Conservation (phyloP, 2,888 invertebrate genomes). For the Eledona agricola region DNA sequence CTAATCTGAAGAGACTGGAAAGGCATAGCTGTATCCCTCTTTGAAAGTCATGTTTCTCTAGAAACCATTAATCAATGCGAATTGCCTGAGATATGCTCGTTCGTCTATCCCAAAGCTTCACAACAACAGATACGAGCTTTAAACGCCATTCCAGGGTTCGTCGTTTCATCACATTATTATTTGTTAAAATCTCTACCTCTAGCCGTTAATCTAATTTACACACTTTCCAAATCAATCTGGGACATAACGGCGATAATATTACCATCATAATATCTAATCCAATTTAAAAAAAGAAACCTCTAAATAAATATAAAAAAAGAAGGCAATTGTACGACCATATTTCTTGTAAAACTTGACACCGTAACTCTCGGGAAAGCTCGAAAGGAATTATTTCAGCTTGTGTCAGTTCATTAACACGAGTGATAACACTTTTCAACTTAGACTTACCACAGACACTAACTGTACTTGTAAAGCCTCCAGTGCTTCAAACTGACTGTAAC, state of each 20-base stretch:
- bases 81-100: constrained; percentile 32
- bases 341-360: constrained; percentile 1
- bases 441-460: constrained; percentile 26
- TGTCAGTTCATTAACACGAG: constrained; percentile 26
- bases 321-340: constrained; percentile 3
- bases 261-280: too few species aligned
- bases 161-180: constrained; percentile 19
- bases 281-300: too few species aligned
- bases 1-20: constrained; percentile 26
- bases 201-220: too few species aligned
- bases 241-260: too few species aligned
- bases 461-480: constrained; percentile 18
- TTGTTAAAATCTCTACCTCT: too few species aligned
- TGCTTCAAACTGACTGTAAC: constrained; percentile 17
- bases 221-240: constrained; percentile 2
- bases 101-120: constrained; percentile 24
- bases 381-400: constrained; percentile 19
- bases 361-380: constrained; percentile 5
- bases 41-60: constrained; percentile 31
- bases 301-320: not conserved
- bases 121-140: constrained; percentile 34
- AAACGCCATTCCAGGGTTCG: constrained; percentile 28
- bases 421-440: constrained; percentile 29
- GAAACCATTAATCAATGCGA: constrained; percentile 36
- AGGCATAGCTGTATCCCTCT: constrained; percentile 21